Base-by-base conservation (phyloP, 1,140 invertebrate genomes). In the Eulimnadia texana region DNA sequence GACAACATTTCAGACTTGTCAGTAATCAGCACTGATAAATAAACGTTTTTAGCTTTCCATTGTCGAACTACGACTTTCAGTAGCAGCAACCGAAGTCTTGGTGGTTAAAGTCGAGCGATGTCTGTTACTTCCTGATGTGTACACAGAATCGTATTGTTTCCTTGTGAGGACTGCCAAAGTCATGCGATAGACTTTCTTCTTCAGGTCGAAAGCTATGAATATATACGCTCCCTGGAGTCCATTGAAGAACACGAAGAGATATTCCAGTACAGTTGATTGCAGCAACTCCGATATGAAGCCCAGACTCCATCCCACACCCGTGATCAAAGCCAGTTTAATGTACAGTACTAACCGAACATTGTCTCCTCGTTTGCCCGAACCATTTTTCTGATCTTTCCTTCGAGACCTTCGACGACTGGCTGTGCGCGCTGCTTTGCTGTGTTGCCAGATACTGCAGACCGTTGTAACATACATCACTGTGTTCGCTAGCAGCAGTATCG, bases 301-400 rank as follows among this genome's bases (percentile, higher is more conserved):
- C 24, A 75, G 69, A 16, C 72, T 68, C 78, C 78, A 80, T 0
- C 76, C 74, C 11, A 78, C 50, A 0, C 77, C 77, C 72, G 78
- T 74, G 11, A 79, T 72, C 0, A 73, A 60, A 10, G 72, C 73
- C 2, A 80, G 65, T 58, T 77, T 78, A 9, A 76, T 63, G 68
- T 79, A 78, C 9, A 79, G 65, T 33, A 72, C 67, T 19, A 77
- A 69, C 1, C 71, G 67, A 10, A 67, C 28, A 13, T 54, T 2
- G 13, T 54, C 23, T 27, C 28, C 28, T 11, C 22, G 24, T 23
- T 54, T 54, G 28, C 52, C 52, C 29, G 61, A 57, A 60, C 66
- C 52, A 68, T 64, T 29, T 57, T 65, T 22, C 57, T n/a, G 29
- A 10, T 27, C n/a, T n/a, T 54, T 27, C 52, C 23, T 54, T 27